Evolutionary conservation across 2,113 vertebrate genomes (phyloP), one percentile per base, ranked within the genome.

Genomic region (Heloderma charlesbogerti): DNA sequence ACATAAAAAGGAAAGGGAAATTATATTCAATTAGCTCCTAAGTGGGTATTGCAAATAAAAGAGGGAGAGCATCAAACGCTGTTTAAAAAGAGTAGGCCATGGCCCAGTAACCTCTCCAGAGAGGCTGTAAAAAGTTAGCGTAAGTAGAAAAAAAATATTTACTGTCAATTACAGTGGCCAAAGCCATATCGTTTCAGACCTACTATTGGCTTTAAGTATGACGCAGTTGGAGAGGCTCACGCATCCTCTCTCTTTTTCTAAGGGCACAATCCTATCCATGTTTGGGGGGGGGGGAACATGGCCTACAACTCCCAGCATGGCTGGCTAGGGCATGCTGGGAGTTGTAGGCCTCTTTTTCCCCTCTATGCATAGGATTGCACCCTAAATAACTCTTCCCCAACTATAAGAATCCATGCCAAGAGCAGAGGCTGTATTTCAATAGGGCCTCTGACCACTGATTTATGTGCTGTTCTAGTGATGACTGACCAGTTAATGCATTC

Each of bases 121-220:
- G 87, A n/a, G 40, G 40, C 77, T 74, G 48, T 48, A 48, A 67
- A 78, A 78, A 66, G 72, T 29, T 66, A 78, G 54, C 6, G 25
- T 20, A 57, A 78, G 63, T 78, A 78, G 74, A 63, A 88, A 66
- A 88, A n/a, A 43, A 66, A 66, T 40, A 78, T 88, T 78, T 66
- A 88, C 16, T 63, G 40, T 43, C 22, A 66, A 45, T 78, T 88
- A 31, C 54, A 75, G 4, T 34, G 57, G 51, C 57, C 29, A 37
- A 78, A 45, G 27, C 37, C 43, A 9, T 75, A 4, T 88, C 5
- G 1, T 20, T 29, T 5, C 4, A 74, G 57, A 78, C 29, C 16
- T 18, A 20, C 74, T 27, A 34, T 31, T 7, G 18, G 60, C 57
- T 80, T 25, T 31, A 79, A 13, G 6, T 37, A 31, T 3, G 31